Percentiles rank a stretch among this genome's conserved stretches.
Evolutionary conservation across 2,113 vertebrate genomes (phyloP).

Genomic region (Myocastor coypus): DNA sequence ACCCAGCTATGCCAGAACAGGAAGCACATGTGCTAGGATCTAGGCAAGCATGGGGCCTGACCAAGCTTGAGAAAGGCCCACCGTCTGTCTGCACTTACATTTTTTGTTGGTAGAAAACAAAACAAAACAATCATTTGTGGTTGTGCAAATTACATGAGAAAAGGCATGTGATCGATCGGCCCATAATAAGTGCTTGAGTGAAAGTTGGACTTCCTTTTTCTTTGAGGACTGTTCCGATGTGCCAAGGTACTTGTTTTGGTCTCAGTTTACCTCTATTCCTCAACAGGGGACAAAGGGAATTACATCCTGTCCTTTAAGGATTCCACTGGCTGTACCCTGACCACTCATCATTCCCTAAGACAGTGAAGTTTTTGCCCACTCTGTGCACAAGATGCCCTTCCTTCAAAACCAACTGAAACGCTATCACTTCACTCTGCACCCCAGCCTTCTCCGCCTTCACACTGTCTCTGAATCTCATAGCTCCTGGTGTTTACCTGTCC

Average conservation of each 20-base stretch:
- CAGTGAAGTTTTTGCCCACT: background rate
- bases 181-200: background rate
- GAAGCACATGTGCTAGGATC: background rate
- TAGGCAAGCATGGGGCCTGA: background rate
- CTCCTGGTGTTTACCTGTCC: background rate
- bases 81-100: background rate
- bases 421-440: background rate
- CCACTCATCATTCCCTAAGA: background rate
- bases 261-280: background rate
- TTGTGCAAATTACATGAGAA: constrained; percentile 18
- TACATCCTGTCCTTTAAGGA: background rate
- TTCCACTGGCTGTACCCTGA: too few relatives aligned
- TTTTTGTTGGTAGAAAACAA: background rate
- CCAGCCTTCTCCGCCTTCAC: background rate
- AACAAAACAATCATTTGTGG: constrained; percentile 2
- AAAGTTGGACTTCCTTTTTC: background rate
- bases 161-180: background rate
- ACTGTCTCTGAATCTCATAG: background rate
- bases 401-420: constrained; percentile 9
- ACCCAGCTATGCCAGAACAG: background rate
- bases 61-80: background rate
- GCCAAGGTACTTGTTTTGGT: background rate
- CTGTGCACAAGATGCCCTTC: background rate
- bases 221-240: background rate
- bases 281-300: background rate